Evolutionary conservation across 2,888 invertebrate species (phyloP).

Genomic region (Panorpa germanica): DNA sequence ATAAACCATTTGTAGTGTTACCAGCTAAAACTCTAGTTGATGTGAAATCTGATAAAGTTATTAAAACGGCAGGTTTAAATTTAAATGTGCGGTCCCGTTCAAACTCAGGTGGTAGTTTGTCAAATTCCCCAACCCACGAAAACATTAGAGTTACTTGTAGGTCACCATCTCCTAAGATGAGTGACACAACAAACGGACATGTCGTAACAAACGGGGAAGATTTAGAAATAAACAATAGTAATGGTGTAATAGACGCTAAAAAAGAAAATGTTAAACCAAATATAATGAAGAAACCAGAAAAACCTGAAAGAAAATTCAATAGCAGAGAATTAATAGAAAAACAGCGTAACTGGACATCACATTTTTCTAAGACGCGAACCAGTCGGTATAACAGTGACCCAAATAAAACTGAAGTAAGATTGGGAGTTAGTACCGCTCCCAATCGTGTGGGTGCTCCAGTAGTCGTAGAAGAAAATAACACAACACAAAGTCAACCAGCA

Average conservation of each 20-base stretch:
- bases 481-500: conserved; percentile 16
- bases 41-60: no score
- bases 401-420: conserved; percentile 33
- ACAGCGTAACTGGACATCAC: conserved; percentile 83
- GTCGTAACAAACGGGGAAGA: conserved; percentile 13
- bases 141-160: conserved; percentile 22
- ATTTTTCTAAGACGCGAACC: conserved; percentile 63
- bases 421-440: conserved; percentile 24
- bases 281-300: conserved; percentile 52
- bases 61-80: conserved; percentile 45
- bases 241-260: conserved; percentile 28
- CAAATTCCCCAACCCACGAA: no score
- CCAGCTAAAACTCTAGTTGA: no score
- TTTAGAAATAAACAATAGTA: conserved; percentile 21
- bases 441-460: background rate
- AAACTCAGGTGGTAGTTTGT: no score
- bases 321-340: conserved; percentile 78
- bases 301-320: conserved; percentile 64
- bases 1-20: no score
- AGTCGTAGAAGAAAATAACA: conserved; percentile 13
- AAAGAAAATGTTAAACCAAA: conserved; percentile 31
- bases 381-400: conserved; percentile 42
- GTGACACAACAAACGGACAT: conserved; percentile 25
- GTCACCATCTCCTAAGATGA: conserved; percentile 23
- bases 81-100: conserved; percentile 35